Base-by-base conservation (phyloP, 2,888 invertebrate genomes). In the Heliconius ethilla region DNA sequence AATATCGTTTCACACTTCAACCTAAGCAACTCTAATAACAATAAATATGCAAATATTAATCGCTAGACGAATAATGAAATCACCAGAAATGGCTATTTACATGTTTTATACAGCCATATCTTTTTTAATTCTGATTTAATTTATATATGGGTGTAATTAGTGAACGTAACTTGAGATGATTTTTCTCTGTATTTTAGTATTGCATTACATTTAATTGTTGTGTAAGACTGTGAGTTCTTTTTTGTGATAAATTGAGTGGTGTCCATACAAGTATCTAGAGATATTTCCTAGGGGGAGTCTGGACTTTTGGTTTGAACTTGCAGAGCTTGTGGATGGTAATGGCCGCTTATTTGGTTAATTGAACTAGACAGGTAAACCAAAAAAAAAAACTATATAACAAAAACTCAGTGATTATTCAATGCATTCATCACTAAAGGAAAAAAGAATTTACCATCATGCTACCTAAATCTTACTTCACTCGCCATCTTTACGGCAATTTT, bases 61-160 rank as follows among this genome's bases (percentile, higher is more conserved):
- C 63, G 37, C 77, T 63, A 55, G 10, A 33, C 69, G 81, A 75
- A 81, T 78, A 73, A 78, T 81, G 76, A 63, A 76, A 78, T 73
- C 70, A 27, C 40, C 22, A 76, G 51, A 76, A 79, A 79, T 72
- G 59, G 27, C 55, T 33, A 76, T 51, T 76, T 40, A 73, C 76
- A 74, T 67, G 40, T 55, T 45, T 72, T 75, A 81, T 72, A 77
- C 51, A 62, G 76, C 76, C 62, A 70, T 70, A 65, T 65, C 72
- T 65, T 27, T 29, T 73, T 74, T 77, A 76, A 77, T 75, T 76
- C 70, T 25, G 59, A 33, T 70, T 78, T 78, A 78, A 78, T 78
- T 75, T 67, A 74, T 69, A 74, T 74, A 62, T 37, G 25, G 15
- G 4, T 55, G 40, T 77, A 74, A 77, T 77, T 77, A 74, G 40